Percentiles rank a stretch among this genome's conserved stretches.
phyloP scores from a whole-genome alignment of 2,113 vertebrate genomes.

The Ceyx cyanopectus region DNA sequence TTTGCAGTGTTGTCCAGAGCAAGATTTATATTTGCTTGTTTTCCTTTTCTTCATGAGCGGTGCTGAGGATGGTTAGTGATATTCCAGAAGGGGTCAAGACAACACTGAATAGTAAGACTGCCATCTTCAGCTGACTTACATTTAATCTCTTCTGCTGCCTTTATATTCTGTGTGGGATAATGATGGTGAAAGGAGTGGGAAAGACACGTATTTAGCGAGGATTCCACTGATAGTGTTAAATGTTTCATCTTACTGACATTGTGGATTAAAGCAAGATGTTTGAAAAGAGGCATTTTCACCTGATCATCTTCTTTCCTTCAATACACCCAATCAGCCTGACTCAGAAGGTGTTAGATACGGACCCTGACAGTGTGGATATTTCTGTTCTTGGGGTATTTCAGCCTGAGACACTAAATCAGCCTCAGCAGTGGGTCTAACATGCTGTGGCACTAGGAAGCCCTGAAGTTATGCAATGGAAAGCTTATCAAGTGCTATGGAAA shows the following conservation, averaged over 20 bases:
- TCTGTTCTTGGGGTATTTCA: not conserved
- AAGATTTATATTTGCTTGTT: not conserved
- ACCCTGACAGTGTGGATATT: not conserved
- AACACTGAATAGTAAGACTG: not conserved
- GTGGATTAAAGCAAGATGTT: slow-evolving; percentile 28
- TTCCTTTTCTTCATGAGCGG: slow-evolving; percentile 1
- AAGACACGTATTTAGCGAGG: slow-evolving; percentile 43
- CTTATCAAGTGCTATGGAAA: not conserved
- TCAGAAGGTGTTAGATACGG: not conserved
- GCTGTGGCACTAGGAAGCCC: fast-evolving
- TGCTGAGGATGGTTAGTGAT: not conserved
- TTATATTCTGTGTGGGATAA: not conserved
- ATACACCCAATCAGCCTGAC: not conserved
- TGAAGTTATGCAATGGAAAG: not conserved
- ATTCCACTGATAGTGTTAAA: slow-evolving; percentile 25
- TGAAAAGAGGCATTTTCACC: slow-evolving; percentile 34
- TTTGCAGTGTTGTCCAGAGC: not conserved
- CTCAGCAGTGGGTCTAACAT: not conserved
- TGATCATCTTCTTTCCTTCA: not conserved
- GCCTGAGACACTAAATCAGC: not conserved
- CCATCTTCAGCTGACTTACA: not conserved
- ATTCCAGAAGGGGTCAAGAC: not conserved
- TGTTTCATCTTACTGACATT: slow-evolving; percentile 47
- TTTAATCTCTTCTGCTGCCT: not conserved
- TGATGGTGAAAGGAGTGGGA: not conserved